Base-by-base conservation (phyloP, 2,797 vertebrate species). In the Triplophysa bombifrons region DNA sequence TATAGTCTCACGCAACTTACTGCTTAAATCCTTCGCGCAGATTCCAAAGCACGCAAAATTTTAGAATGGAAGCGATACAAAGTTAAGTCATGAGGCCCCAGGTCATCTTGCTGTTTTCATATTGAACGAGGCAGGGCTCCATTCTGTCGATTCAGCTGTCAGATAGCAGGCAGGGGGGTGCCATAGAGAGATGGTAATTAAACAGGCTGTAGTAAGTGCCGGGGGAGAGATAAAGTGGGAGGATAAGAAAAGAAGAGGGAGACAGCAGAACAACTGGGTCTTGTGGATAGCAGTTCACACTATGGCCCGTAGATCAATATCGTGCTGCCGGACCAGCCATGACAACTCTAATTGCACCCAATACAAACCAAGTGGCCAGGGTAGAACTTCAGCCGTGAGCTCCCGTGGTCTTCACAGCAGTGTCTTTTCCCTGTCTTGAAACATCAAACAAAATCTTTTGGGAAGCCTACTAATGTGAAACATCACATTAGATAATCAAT, bases 131-230 rank as follows among this genome's bases (percentile, higher is more conserved):
- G 66, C 63, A 60, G 78, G 80, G 79, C 79, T 85, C 69, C 65
- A 66, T 78, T 84, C 82, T 82, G 85, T 80, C 84, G 84, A 87
- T 84, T 82, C 76, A 65, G 79, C 85, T 83, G 85, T 86, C 82
- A 89, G 82, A 86, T 83, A 86, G 83, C 66, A 84, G 63, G 76
- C 82, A 83, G 74, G 80, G 27, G 84, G 84, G 83, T 75, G 75
- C 72, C 83, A 83, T 74, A 70, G 73, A 74, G 72, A 82, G 81
- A 63, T 55, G 50, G 76, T 81, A 85, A 88, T 88, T 87, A 88
- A 85, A 81, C 69, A 78, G 80, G 82, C 73, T 82, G 72, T 74
- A 69, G 67, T 74, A 22, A 17, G 74, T 60, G 56, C 38, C 77
- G 17, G 38, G 80, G 80, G 71, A 81, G 63, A 84, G 85, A 84